Conservation (phyloP, 53 echinoderm and acorn worm species). For the Astropecten irregularis region DNA sequence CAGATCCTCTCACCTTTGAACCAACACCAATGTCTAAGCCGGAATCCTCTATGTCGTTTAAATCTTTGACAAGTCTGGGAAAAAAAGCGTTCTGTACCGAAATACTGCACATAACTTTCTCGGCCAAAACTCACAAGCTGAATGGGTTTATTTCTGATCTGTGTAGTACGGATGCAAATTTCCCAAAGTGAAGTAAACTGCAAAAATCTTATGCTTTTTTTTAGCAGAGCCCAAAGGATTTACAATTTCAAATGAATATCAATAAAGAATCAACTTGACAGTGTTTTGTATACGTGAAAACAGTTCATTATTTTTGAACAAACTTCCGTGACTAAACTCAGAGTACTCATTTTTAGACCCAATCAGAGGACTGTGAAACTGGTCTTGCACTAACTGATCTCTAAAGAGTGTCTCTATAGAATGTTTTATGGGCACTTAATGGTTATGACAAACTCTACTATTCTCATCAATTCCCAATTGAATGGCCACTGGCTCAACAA, state of each 20-base stretch:
- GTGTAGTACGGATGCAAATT: constrained; percentile 15
- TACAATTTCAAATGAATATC: constrained; percentile 59
- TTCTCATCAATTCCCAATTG: neutral
- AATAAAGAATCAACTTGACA: constrained; percentile 24
- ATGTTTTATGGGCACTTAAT: constrained; percentile 73
- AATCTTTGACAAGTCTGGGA: constrained; percentile 14
- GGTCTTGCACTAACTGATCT: constrained; percentile 35
- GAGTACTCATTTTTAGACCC: neutral
- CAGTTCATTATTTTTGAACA: constrained; percentile 29
- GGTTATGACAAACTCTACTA: constrained; percentile 26
- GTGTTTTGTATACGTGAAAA: constrained; percentile 1
- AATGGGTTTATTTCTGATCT: constrained; percentile 52
- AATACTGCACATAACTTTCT: constrained; percentile 22
- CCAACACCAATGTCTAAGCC: neutral
- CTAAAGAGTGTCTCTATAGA: constrained; percentile 35
- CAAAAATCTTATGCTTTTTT: constrained; percentile 49
- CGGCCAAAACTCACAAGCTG: constrained; percentile 48
- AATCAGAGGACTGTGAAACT: neutral
- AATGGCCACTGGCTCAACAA: neutral
- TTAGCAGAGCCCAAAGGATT: constrained; percentile 56
- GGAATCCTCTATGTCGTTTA: constrained; percentile 20
- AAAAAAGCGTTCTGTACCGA: constrained; percentile 19
- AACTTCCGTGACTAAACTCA: constrained; percentile 50
- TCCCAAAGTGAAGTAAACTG: constrained; percentile 32
- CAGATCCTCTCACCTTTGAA: neutral